phyloP scores from a whole-genome alignment of 53 echinoderm and acorn worm genomes.

The Holothuria scabra region DNA sequence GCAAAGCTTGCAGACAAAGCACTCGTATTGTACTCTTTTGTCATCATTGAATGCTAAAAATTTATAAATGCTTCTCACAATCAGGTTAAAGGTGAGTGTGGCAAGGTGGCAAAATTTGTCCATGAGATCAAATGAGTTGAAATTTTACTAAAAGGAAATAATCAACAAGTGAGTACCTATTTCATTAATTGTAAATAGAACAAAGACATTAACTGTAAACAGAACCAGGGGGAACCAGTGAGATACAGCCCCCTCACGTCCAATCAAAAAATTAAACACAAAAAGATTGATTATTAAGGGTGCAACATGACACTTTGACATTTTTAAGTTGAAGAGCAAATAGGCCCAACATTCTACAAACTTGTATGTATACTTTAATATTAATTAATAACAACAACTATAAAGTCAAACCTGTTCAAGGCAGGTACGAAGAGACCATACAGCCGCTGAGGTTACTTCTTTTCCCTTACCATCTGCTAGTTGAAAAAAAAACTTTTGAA shows the following conservation, averaged over 20 bases:
- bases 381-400: too few relatives aligned
- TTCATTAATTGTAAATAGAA: constrained; percentile 30
- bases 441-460: constrained; percentile 59
- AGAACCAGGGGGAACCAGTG: constrained; percentile 30
- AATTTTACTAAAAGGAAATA: constrained; percentile 23
- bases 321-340: constrained; percentile 15
- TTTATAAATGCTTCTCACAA: too few relatives aligned
- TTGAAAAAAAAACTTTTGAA: constrained; percentile 65
- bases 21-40: constrained; percentile 23
- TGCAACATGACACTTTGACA: not conserved
- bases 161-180: constrained; percentile 32
- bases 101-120: not conserved
- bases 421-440: constrained; percentile 59
- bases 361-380: too few relatives aligned
- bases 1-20: constrained; percentile 11
- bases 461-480: constrained; percentile 61
- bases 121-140: constrained; percentile 31
- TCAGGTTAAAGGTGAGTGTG: too few relatives aligned
- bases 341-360: not conserved
- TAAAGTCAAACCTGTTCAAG: constrained; percentile 25
- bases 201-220: constrained; percentile 33
- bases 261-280: constrained; percentile 32
- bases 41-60: constrained; percentile 19
- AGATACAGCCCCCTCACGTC: not conserved
- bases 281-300: not conserved